A percentile compares a stretch with the other conserved stretches of the same genome.
These are phyloP conservation scores for Drosophila anceps DNA, from an alignment of 2,888 invertebrate genomes.

Conservation along the genomic window DNA sequence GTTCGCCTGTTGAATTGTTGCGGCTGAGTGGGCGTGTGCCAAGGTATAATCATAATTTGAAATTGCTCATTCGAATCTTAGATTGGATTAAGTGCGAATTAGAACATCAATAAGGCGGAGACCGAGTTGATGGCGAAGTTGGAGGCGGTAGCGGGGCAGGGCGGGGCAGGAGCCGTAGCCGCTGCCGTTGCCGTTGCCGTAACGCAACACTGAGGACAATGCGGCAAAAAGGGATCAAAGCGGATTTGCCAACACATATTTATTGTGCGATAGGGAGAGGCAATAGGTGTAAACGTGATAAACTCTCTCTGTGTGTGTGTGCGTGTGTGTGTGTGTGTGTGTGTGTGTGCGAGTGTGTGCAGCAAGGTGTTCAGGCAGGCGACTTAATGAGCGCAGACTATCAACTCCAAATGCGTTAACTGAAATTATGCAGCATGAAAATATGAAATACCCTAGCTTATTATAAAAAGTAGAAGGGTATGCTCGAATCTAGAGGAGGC, in stretches of 20 bases:
- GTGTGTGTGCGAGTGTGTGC: conserved; percentile 39
- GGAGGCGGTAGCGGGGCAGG: not conserved
- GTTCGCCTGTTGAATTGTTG: conserved; percentile 54
- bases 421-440: conserved; percentile 58
- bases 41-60: conserved; percentile 82
- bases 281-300: conserved; percentile 75
- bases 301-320: conserved; percentile 40
- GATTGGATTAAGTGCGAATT: conserved; percentile 82
- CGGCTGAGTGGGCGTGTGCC: conserved; percentile 72
- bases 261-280: conserved; percentile 46
- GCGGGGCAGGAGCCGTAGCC: conserved; percentile 6
- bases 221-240: conserved; percentile 74
- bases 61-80: conserved; percentile 83
- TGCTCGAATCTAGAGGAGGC: not conserved
- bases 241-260: conserved; percentile 68
- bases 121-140: not conserved
- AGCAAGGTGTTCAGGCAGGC: conserved; percentile 67
- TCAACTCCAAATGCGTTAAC: conserved; percentile 35
- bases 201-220: conserved; percentile 77
- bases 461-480: not conserved
- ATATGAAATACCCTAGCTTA: conserved; percentile 36
- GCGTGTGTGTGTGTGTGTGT: conserved; percentile 16
- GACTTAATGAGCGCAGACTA: conserved; percentile 69
- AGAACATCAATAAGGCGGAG: conserved; percentile 80
- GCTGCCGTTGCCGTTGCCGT: no score